These are phyloP conservation scores for Crocuta crocuta DNA, from an alignment of 2,113 vertebrate genomes.

Conservation along the genomic window DNA sequence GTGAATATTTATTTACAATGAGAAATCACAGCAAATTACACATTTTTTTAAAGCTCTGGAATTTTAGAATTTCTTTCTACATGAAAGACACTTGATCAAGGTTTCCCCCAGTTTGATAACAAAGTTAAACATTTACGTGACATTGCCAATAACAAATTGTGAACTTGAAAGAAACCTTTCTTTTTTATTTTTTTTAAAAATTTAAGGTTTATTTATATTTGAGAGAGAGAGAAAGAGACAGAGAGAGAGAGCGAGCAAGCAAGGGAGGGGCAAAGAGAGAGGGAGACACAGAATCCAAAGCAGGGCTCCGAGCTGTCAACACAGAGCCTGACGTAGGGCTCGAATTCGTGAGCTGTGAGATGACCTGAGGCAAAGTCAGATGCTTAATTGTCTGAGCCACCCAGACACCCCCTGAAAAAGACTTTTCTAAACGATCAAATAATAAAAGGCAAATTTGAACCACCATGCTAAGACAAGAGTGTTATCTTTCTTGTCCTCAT, in stretches of 20 bases:
- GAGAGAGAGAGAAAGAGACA: too few relatives aligned
- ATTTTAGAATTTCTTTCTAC: not conserved
- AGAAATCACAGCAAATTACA: slow-evolving; percentile 14
- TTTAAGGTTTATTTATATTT: too few relatives aligned
- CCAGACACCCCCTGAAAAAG: not conserved
- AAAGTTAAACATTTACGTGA: not conserved
- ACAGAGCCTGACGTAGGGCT: too few relatives aligned
- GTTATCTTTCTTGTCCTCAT: not conserved
- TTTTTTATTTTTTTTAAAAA: too few relatives aligned
- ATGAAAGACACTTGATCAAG: not conserved
- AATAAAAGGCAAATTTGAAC: not conserved
- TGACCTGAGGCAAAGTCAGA: too few relatives aligned
- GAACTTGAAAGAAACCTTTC: not conserved
- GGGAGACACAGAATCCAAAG: too few relatives aligned
- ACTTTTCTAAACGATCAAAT: not conserved
- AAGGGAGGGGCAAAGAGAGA: too few relatives aligned
- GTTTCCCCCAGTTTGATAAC: not conserved
- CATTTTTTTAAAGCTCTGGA: slow-evolving; percentile 10
- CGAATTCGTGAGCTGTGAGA: too few relatives aligned
- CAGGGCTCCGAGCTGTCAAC: too few relatives aligned
- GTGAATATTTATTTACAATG: slow-evolving; percentile 24
- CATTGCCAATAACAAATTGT: not conserved
- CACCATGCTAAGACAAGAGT: not conserved
- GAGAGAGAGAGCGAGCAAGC: too few relatives aligned
- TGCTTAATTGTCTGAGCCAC: too few relatives aligned